Evolutionary conservation across 2,797 vertebrate species (phyloP).

Genomic region (Pampus argenteus): DNA sequence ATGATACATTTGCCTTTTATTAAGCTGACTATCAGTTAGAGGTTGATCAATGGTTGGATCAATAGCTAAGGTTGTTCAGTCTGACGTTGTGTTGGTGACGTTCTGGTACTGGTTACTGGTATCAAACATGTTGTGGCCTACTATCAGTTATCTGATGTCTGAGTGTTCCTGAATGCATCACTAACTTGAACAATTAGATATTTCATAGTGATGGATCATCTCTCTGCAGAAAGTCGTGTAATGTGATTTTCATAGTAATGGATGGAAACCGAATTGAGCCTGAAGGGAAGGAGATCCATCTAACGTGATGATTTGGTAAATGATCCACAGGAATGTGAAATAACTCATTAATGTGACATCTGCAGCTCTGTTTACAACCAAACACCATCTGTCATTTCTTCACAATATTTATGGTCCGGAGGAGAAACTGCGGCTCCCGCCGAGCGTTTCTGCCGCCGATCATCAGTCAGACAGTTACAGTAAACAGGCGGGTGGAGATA

Average conservation of each 20-base stretch:
- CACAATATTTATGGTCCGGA: neutral
- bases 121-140: neutral
- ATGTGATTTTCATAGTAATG: neutral
- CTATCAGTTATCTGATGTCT: neutral
- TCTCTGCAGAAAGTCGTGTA: neutral
- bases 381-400: neutral
- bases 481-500: slow-evolving; percentile 24
- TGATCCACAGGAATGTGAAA: slow-evolving; percentile 3
- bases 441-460: neutral
- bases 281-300: neutral
- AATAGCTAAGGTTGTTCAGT: too few relatives aligned
- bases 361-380: neutral
- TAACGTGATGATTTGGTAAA: neutral
- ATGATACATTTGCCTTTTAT: too few relatives aligned
- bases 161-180: slow-evolving; percentile 1
- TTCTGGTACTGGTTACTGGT: neutral
- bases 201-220: neutral
- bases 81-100: neutral
- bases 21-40: too few relatives aligned
- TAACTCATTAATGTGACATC: neutral
- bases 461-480: slow-evolving; percentile 6
- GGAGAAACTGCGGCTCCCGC: neutral
- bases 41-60: too few relatives aligned
- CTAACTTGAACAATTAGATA: neutral
- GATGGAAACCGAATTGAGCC: neutral